Base-by-base conservation (phyloP, 2,888 invertebrate genomes). In the Pyrrhosoma nymphula region DNA sequence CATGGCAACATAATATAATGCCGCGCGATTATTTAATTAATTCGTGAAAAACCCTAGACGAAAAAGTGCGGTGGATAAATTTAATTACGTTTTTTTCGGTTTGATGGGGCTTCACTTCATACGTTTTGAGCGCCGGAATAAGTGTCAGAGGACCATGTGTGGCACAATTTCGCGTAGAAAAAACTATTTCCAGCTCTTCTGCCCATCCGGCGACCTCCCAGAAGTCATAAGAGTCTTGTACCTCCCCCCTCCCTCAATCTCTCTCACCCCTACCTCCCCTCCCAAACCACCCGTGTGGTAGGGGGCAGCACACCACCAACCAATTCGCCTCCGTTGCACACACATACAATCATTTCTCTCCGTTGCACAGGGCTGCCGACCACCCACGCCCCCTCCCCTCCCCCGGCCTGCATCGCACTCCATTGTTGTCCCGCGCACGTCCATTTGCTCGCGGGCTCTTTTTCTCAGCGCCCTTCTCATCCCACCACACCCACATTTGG, bases 401-500 rank as follows among this genome's bases (percentile, higher is more conserved):
- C n/a, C 60, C n/a, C 60, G 47, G 47, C 47, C 47, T 47, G 47
- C 47, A 56, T 56, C 26, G 35, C 69, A 6, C 39, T 69, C 93
- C 69, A 93, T 69, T 69, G 47, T 93, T 69, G 69, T 69, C 69
- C 47, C 63, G 69, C 93, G 93, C 93, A 47, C 47, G 93, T 75
- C 93, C 69, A 93, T 93, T 93, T 60, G 60, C 60, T 47, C 47
- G 47, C 47, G 4, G 91, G 60, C 60, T 12, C 26, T 69, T 69
- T n/a, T n/a, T 69, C 69, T 8, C 47, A n/a, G 8, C 47, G 12
- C n/a, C n/a, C 69, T 69, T n/a, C 12, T n/a, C 16, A 16, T 35
- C 30, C 35, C 35, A 16, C 35, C n/a, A 26, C 60, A 3, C 60
- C 69, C 69, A 8, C 47, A 6, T 69, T 69, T 69, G 26, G 69